Percentiles rank a stretch among this genome's conserved stretches.
These are phyloP conservation scores for Antrozous pallidus DNA, from an alignment of 2,797 vertebrate genomes.

Conservation along the genomic window DNA sequence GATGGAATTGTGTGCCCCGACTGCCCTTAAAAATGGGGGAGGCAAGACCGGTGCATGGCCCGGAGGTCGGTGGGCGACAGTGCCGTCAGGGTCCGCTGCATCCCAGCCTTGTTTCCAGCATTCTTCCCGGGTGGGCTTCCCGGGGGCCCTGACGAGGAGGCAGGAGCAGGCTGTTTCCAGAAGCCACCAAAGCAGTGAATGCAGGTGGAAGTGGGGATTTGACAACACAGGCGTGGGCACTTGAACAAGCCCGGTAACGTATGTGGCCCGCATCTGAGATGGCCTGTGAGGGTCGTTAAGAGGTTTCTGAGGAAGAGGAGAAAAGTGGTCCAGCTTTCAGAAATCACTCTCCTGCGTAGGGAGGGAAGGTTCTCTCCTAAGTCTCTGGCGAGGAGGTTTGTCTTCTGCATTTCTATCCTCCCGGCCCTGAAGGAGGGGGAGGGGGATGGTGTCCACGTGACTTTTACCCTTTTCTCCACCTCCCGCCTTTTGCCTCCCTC, in stretches of 20 bases:
- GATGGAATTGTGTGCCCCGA: background rate
- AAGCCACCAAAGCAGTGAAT: slow-evolving; percentile 43
- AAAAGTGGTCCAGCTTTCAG: background rate
- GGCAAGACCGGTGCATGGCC: background rate
- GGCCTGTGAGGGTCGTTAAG: background rate
- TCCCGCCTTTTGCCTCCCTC: background rate
- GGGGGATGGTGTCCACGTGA: no score
- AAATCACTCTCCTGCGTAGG: background rate
- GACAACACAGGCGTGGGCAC: background rate
- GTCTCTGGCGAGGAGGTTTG: background rate
- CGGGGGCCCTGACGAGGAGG: background rate
- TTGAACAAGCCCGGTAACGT: background rate
- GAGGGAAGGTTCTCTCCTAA: background rate
- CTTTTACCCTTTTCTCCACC: background rate
- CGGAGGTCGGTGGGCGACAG: background rate
- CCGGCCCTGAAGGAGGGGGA: rapidly evolving
- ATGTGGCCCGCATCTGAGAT: background rate
- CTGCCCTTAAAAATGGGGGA: background rate
- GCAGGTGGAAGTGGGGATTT: slow-evolving; percentile 32
- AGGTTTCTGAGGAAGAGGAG: slow-evolving; percentile 12
- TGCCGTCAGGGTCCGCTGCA: rapidly evolving
- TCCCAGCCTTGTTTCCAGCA: background rate
- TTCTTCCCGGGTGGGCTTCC: background rate
- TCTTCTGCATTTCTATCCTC: no score
- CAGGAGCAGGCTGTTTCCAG: slow-evolving; percentile 23